phyloP scores from a whole-genome alignment of 2,888 invertebrate species.

The Cosmia trapezina region DNA sequence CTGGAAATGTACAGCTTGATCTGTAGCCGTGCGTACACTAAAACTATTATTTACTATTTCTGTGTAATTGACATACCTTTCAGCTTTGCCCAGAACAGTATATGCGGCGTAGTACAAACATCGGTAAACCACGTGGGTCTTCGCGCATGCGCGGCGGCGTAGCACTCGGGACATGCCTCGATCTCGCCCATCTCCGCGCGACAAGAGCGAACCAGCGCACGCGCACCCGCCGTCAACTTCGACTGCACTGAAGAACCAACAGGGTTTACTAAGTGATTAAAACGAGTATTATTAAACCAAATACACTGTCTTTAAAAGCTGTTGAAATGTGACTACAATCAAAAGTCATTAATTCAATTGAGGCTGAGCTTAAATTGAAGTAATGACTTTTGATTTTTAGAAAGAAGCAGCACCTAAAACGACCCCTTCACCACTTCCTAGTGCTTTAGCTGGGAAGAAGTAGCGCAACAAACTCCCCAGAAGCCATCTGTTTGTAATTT shows the following conservation, averaged over 20 bases:
- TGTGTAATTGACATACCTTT: conserved; percentile 91
- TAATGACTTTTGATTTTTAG: no score
- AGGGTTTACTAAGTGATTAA: conserved; percentile 46
- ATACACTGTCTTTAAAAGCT: not conserved
- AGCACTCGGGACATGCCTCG: conserved; percentile 98
- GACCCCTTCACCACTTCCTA: not conserved
- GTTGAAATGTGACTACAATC: not conserved
- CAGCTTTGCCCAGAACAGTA: conserved; percentile 98
- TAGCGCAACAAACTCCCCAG: not conserved
- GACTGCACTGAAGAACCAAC: conserved; percentile 91
- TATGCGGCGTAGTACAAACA: conserved; percentile 97
- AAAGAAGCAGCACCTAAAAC: no score
- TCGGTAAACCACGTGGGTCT: conserved; percentile 97
- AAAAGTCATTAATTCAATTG: not conserved
- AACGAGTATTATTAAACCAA: conserved; percentile 26
- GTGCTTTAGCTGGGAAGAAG: not conserved
- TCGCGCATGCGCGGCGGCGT: conserved; percentile 95
- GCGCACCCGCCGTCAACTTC: conserved; percentile 94
- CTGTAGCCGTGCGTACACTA: no score
- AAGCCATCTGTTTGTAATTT: not conserved
- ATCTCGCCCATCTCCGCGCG: conserved; percentile 97
- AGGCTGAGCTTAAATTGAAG: not conserved
- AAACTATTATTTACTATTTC: not conserved
- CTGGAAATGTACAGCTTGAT: no score
- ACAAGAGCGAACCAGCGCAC: conserved; percentile 95